These are phyloP conservation scores for Sinocyclocheilus grahami DNA, from an alignment of 2,113 vertebrate species.

Conservation along the genomic window DNA sequence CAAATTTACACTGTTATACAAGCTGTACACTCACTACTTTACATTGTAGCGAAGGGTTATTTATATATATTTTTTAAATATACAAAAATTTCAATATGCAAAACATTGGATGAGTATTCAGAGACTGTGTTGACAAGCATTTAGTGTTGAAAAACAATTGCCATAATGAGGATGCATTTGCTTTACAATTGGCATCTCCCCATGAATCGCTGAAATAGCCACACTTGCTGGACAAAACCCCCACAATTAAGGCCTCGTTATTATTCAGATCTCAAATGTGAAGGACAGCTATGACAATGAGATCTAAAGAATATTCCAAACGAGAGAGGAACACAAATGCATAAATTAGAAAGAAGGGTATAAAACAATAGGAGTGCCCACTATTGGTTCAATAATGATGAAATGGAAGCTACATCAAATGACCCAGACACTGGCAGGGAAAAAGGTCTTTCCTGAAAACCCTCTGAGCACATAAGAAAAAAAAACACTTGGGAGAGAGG, in stretches of 20 bases:
- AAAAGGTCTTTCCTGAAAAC: neutral
- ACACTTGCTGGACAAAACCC: neutral
- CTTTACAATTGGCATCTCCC: conserved; percentile 3
- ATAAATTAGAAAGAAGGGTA: neutral
- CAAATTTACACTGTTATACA: too few relatives aligned
- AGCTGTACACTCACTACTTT: too few relatives aligned
- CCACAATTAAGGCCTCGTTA: neutral
- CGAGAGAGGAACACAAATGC: neutral
- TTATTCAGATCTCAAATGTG: conserved; percentile 5
- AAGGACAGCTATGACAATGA: conserved; percentile 4
- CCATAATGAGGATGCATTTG: neutral
- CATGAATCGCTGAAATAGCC: neutral
- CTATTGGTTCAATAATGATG: neutral
- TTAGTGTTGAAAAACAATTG: neutral
- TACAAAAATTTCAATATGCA: neutral
- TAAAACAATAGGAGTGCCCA: neutral
- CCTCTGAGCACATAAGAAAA: conserved; percentile 1
- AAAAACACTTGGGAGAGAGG: neutral
- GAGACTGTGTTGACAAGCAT: neutral
- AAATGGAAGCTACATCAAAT: neutral
- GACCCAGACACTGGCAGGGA: neutral
- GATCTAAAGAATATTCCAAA: neutral
- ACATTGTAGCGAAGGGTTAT: too few relatives aligned
- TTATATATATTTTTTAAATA: too few relatives aligned
- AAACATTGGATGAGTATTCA: neutral